Percentiles rank a stretch among this genome's conserved stretches.
Evolutionary conservation across 2,113 vertebrate genomes (phyloP).

Genomic region (Halcyon malimbica): DNA sequence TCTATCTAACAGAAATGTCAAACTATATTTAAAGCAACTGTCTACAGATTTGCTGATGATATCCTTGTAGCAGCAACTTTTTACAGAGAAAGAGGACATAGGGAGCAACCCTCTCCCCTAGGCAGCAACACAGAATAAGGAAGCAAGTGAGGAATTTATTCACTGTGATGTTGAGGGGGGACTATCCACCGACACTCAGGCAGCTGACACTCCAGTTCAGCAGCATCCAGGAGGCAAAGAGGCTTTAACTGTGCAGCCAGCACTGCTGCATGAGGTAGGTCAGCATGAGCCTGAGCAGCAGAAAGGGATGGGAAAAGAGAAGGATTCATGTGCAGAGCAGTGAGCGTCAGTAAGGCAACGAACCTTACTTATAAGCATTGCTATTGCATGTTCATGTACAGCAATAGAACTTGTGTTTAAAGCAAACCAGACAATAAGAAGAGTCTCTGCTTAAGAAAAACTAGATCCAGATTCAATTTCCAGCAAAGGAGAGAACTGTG

Average conservation of each 20-base stretch:
- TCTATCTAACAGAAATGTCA: neutral
- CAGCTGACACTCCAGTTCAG: neutral
- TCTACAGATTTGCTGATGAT: neutral
- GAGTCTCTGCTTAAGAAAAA: neutral
- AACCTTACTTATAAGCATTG: neutral
- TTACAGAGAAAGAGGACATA: neutral
- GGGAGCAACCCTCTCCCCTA: neutral
- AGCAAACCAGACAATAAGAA: neutral
- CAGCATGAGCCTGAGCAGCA: neutral
- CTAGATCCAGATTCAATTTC: neutral
- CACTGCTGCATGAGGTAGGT: neutral
- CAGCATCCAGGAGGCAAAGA: neutral
- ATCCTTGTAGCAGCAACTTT: neutral
- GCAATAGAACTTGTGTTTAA: neutral
- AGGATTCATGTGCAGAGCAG: neutral
- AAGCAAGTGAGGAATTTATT: neutral
- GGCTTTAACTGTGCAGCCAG: neutral
- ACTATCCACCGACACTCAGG: neutral
- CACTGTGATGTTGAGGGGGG: neutral
- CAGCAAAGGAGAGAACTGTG: neutral
- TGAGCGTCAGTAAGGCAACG: neutral
- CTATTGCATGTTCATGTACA: neutral
- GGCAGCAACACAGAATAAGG: accelerated
- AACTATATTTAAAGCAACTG: neutral
- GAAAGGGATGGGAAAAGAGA: neutral